phyloP scores from a whole-genome alignment of 2,797 vertebrate genomes.

The Okamejei kenojei region DNA sequence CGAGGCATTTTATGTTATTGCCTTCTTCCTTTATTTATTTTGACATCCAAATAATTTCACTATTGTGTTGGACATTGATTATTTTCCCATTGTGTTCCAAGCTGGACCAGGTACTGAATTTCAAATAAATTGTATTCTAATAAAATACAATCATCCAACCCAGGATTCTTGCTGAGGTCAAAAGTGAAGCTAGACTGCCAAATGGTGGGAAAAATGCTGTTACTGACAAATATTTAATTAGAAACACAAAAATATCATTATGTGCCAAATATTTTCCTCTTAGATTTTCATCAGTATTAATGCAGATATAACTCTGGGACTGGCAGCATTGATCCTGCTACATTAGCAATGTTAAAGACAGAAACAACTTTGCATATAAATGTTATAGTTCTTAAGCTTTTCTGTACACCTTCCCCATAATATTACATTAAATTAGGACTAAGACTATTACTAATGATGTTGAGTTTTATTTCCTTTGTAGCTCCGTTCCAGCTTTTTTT shows the following conservation, averaged over 20 bases:
- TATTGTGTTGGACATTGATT: neutral
- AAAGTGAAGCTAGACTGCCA: neutral
- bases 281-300: neutral
- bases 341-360: neutral
- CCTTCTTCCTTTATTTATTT: neutral
- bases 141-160: neutral
- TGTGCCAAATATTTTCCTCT: neutral
- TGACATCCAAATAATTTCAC: neutral
- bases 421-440: neutral
- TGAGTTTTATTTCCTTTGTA: neutral
- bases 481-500: conserved; percentile 5
- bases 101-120: neutral
- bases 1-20: neutral
- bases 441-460: conserved; percentile 7
- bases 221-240: neutral
- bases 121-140: neutral
- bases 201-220: neutral
- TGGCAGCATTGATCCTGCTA: neutral
- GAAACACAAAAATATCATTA: neutral
- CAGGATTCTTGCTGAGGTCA: neutral
- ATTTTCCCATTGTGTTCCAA: neutral
- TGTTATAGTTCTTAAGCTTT: neutral
- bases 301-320: neutral
- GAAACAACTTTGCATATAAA: neutral
- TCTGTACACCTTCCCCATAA: neutral